Base-by-base conservation (phyloP, 2,113 vertebrate species). In the Aphelocoma coerulescens region DNA sequence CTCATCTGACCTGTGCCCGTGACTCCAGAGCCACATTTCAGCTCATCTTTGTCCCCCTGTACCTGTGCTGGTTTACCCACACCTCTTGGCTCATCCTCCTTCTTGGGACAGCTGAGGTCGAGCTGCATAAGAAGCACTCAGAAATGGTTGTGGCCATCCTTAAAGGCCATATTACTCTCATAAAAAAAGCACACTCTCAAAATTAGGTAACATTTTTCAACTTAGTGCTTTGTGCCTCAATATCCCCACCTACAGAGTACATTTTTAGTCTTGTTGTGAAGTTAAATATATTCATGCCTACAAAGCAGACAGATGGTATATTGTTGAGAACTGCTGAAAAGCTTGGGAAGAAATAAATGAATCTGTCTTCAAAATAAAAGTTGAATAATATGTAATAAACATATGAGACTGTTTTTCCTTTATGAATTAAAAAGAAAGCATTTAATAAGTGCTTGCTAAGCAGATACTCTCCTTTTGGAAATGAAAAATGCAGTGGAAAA, bases 251-350 rank as follows among this genome's bases (percentile, higher is more conserved):
- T 80, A 58, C 58, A 58, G 9, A 76, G 12, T 46, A 73, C 9
- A 6, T 58, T 82, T 26, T 57, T 52, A 82, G 27, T 39, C 32
- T 52, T 58, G 9, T 79, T 93, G 30, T 59, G 84, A 87, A 92
- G 81, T 67, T 71, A 91, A 88, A 93, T 95, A 87, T 85, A 93
- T 89, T 88, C 61, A 59, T 79, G 49, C 62, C 90, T 82, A 85
- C 71, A 72, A 88, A 93, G 74, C 52, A 88, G 62, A 89, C 69
- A 96, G 88, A 93, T 91, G 75, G 62, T 72, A 44, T 82, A 93
- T 61, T 88, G 92, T 88, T 94, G 66, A 91, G 78, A 95, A 91
- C 44, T 65, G 49, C 80, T 93, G 75, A 94, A 96, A 97, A 93
- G 44, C 82, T 73, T 67, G 41, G 12, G 37, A 91, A 89, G 46